A percentile compares a stretch with the other conserved stretches of the same genome.
Conservation (phyloP, 2,888 invertebrate species). For the Pachliopta kotzebuea region DNA sequence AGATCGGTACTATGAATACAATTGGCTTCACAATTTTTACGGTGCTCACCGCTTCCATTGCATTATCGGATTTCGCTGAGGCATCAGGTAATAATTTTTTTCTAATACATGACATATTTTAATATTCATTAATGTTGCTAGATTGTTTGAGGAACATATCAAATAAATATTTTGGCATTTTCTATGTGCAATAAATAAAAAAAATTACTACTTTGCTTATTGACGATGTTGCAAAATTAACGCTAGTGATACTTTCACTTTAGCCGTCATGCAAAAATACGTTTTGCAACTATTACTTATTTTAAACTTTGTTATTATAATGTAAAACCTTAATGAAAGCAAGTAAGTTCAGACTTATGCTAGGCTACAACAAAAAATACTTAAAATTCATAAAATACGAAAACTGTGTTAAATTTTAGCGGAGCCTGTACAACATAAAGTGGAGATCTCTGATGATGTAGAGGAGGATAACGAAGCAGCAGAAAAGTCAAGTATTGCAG, state of each 20-base stretch:
- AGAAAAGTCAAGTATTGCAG: slow-evolving; percentile 12
- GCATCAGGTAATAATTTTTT: slow-evolving; percentile 25
- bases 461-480: slow-evolving; percentile 7
- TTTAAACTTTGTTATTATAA: no score
- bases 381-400: not conserved
- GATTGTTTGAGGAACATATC: not conserved
- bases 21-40: slow-evolving; percentile 20
- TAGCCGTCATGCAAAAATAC: no score
- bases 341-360: no score
- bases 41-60: slow-evolving; percentile 23
- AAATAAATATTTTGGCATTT: not conserved
- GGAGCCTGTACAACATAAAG: slow-evolving; percentile 15
- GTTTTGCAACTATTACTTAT: no score
- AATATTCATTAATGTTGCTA: not conserved
- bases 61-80: slow-evolving; percentile 19
- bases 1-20: slow-evolving; percentile 26
- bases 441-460: slow-evolving; percentile 12
- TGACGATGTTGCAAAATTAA: no score
- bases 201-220: no score
- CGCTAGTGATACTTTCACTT: no score
- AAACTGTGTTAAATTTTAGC: not conserved
- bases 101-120: not conserved
- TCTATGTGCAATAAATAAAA: not conserved
- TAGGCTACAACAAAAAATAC: no score
- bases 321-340: no score